Conservation (phyloP, 2,888 invertebrate genomes). For the Iphiclides podalirius region DNA sequence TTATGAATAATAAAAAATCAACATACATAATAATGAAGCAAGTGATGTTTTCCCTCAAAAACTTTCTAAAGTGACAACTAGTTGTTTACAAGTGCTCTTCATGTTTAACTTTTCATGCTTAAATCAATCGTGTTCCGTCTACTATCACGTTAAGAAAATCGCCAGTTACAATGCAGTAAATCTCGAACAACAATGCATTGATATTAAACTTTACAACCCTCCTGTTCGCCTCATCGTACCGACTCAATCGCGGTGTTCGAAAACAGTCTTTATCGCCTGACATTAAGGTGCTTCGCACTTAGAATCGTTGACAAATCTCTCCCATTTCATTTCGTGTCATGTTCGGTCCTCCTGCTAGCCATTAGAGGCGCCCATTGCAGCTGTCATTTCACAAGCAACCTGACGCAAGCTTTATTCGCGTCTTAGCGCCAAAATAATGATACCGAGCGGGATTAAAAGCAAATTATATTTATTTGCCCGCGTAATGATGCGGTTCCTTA, state of each 20-base stretch:
- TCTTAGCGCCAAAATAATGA: slow-evolving; percentile 14
- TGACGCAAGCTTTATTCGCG: slow-evolving; percentile 29
- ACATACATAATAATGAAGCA: too few species aligned
- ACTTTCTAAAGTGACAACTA: too few species aligned
- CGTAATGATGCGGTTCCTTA: too few species aligned
- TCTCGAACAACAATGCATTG: slow-evolving; percentile 25
- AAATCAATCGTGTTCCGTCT: too few species aligned
- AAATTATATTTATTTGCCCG: too few species aligned
- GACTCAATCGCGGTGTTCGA: slow-evolving; percentile 20
- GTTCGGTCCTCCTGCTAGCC: slow-evolving; percentile 42
- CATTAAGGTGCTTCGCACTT: slow-evolving; percentile 27
- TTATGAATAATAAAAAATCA: neutral
- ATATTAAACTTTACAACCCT: slow-evolving; percentile 32
- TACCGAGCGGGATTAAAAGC: too few species aligned
- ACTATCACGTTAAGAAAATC: slow-evolving; percentile 12
- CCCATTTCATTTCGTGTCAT: slow-evolving; percentile 34
- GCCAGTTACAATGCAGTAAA: slow-evolving; percentile 16
- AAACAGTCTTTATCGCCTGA: slow-evolving; percentile 22
- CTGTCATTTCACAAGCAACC: slow-evolving; percentile 57
- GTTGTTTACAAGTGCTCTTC: too few species aligned
- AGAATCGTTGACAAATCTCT: slow-evolving; percentile 28
- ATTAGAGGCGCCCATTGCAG: slow-evolving; percentile 51
- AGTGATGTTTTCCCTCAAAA: too few species aligned
- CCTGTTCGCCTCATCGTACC: slow-evolving; percentile 25
- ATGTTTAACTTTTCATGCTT: too few species aligned